phyloP scores from a whole-genome alignment of 2,888 invertebrate species.

The Pteria penguin region DNA sequence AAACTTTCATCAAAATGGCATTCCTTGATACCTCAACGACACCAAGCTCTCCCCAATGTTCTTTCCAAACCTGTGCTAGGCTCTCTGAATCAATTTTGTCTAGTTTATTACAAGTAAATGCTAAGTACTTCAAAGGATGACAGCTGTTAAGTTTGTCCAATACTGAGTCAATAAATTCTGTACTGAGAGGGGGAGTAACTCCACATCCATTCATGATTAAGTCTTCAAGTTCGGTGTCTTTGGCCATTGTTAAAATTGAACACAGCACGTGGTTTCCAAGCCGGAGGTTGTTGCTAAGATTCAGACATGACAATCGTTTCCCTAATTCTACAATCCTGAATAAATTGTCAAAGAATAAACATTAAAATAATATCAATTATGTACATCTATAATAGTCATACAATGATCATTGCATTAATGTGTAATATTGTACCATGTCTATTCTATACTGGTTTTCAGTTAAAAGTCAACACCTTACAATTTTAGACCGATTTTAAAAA shows the following conservation, averaged over 20 bases:
- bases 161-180: slow-evolving; percentile 64
- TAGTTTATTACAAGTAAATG: slow-evolving; percentile 55
- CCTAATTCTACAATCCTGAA: slow-evolving; percentile 59
- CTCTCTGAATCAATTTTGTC: slow-evolving; percentile 62
- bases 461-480: no score
- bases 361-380: no score
- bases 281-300: slow-evolving; percentile 62
- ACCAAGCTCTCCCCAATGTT: slow-evolving; percentile 58
- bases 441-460: no score
- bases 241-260: slow-evolving; percentile 54
- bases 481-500: no score
- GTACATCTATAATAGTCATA: no score
- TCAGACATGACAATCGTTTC: slow-evolving; percentile 57
- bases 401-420: no score
- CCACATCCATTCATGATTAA: slow-evolving; percentile 62
- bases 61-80: slow-evolving; percentile 62
- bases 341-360: not conserved
- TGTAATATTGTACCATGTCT: no score
- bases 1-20: not conserved
- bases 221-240: slow-evolving; percentile 53
- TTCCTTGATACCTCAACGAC: not conserved
- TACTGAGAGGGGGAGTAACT: slow-evolving; percentile 61
- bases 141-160: slow-evolving; percentile 56
- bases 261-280: slow-evolving; percentile 57
- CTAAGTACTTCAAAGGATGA: slow-evolving; percentile 50